Evolutionary conservation across 1,140 invertebrate genomes (phyloP).

Genomic region (Trinorchestia longiramus): DNA sequence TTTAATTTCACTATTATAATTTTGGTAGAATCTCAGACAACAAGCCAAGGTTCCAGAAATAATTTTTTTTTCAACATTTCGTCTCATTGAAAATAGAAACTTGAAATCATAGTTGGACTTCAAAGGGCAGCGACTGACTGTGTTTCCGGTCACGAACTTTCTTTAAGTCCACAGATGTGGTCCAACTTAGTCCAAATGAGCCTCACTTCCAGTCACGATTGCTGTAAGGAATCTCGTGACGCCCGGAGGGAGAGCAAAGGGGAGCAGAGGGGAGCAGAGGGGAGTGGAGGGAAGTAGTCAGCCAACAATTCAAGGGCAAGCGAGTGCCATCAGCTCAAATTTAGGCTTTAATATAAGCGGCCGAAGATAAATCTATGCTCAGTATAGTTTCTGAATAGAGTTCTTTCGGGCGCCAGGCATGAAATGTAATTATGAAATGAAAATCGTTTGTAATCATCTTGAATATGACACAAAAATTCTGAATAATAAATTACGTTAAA

Average conservation of each 20-base stretch:
- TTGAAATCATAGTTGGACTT: not conserved
- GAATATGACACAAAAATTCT: too few species aligned
- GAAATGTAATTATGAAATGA: too few species aligned
- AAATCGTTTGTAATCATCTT: too few species aligned
- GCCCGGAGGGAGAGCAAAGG: not conserved
- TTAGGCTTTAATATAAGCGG: not conserved
- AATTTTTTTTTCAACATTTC: not conserved
- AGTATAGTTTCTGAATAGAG: not conserved
- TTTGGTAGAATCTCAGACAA: not conserved
- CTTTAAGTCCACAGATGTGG: not conserved
- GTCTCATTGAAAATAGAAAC: not conserved
- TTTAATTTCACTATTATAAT: too few species aligned
- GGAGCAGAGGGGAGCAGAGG: too few species aligned
- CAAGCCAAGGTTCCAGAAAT: not conserved
- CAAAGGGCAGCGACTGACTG: not conserved
- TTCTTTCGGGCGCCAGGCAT: too few species aligned
- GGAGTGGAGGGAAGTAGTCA: not conserved
- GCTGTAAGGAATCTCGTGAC: not conserved
- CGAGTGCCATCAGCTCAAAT: not conserved
- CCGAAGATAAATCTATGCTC: not conserved
- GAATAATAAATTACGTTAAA: not conserved
- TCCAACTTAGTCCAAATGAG: not conserved
- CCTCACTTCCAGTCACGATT: slow-evolving; percentile 14
- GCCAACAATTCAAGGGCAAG: not conserved
- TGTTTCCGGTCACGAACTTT: slow-evolving; percentile 24